phyloP scores from a whole-genome alignment of 2,113 vertebrate genomes.

The Rallus limicola region DNA sequence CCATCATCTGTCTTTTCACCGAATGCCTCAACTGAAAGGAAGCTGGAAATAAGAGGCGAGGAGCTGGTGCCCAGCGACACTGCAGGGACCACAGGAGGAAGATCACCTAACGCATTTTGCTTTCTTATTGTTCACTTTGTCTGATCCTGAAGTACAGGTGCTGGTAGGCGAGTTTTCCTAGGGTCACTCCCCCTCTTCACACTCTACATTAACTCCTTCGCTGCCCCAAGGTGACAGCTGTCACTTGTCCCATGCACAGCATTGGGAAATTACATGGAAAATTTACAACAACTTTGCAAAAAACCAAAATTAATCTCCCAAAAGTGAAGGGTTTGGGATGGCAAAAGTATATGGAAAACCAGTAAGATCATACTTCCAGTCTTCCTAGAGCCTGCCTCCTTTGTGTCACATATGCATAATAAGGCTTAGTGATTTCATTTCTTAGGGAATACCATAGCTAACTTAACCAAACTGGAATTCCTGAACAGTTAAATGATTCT shows the following conservation, averaged over 20 bases:
- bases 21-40: constrained; percentile 71
- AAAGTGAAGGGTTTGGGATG: neutral
- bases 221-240: neutral
- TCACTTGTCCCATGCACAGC: fast-evolving
- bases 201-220: neutral
- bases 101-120: constrained; percentile 79
- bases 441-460: neutral
- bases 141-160: constrained; percentile 61
- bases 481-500: neutral
- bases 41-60: constrained; percentile 76
- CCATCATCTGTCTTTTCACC: constrained; percentile 72
- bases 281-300: neutral
- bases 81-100: constrained; percentile 70
- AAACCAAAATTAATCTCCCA: neutral
- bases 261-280: neutral
- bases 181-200: constrained; percentile 19
- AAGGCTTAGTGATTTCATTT: neutral
- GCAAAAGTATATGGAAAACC: neutral
- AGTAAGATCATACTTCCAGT: neutral
- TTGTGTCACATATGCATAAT: fast-evolving
- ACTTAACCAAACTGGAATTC: neutral
- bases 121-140: constrained; percentile 72
- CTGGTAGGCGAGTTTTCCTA: constrained; percentile 32
- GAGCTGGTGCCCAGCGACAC: constrained; percentile 75
- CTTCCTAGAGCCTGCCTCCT: neutral